phyloP scores from a whole-genome alignment of 2,113 vertebrate species.

The Marmota monax region DNA sequence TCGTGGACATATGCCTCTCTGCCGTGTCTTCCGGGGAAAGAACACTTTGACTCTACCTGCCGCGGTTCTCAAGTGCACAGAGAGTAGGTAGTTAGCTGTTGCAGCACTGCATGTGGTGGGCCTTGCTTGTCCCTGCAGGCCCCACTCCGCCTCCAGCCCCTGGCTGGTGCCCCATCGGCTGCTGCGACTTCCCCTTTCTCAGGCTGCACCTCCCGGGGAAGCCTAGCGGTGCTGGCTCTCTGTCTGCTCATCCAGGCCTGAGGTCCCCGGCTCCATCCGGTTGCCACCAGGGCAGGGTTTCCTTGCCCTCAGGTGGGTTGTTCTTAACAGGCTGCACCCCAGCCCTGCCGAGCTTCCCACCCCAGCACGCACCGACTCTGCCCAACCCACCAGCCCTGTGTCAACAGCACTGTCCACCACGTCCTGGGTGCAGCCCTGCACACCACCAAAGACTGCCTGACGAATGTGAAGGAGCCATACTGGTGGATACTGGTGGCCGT shows the following conservation, averaged over 20 bases:
- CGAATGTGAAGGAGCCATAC: no score
- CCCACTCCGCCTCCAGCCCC: background rate
- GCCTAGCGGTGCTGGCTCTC: background rate
- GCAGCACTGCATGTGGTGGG: no score
- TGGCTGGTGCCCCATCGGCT: no score
- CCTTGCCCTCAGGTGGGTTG: no score
- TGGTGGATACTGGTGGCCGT: fast-evolving
- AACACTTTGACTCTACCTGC: no score
- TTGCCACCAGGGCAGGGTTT: background rate
- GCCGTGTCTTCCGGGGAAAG: background rate
- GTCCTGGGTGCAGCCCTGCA: fast-evolving
- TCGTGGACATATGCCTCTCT: background rate
- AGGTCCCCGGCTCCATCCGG: background rate
- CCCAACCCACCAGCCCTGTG: no score
- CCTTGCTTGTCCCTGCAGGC: background rate
- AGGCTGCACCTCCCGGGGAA: background rate
- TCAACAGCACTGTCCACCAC: fast-evolving
- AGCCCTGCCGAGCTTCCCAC: background rate
- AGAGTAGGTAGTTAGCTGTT: no score
- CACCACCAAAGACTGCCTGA: no score
- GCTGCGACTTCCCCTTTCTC: background rate
- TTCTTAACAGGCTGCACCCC: background rate
- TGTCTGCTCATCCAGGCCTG: background rate
- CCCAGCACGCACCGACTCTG: background rate
- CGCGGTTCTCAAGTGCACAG: fast-evolving